A percentile compares a stretch with the other conserved stretches of the same genome.
Evolutionary conservation across 2,113 vertebrate species (phyloP).

Genomic region (Rhagologus leucostigma): DNA sequence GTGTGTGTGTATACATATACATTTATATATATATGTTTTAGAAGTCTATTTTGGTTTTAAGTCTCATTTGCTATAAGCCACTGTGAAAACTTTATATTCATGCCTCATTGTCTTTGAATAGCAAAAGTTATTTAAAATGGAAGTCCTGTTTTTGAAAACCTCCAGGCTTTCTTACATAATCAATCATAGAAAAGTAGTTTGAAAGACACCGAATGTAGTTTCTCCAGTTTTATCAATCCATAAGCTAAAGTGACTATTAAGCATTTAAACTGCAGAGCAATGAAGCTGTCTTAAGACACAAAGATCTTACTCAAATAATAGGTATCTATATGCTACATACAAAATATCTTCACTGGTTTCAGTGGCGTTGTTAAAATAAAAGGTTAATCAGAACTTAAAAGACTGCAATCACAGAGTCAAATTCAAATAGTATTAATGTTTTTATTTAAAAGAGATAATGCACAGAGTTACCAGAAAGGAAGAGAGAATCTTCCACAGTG

Average conservation of each 20-base stretch:
- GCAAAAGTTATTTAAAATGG: neutral
- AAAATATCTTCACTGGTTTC: neutral
- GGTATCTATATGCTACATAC: neutral
- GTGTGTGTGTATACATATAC: no score
- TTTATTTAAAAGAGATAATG: neutral
- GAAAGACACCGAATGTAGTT: neutral
- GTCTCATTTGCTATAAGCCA: neutral
- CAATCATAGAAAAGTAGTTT: neutral
- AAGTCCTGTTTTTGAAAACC: neutral
- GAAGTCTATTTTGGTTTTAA: neutral
- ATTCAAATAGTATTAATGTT: neutral
- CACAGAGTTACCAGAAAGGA: neutral
- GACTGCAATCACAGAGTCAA: neutral
- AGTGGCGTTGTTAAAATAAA: neutral
- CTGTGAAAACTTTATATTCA: neutral
- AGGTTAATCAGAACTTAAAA: neutral
- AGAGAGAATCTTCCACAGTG: neutral
- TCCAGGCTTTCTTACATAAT: neutral
- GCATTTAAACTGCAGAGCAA: neutral
- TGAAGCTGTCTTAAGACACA: neutral
- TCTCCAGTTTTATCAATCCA: neutral
- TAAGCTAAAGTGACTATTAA: neutral
- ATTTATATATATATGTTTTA: neutral
- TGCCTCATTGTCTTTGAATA: neutral
- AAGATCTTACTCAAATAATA: neutral